phyloP scores from a whole-genome alignment of 2,113 vertebrate genomes.

The Vicugna pacos region DNA sequence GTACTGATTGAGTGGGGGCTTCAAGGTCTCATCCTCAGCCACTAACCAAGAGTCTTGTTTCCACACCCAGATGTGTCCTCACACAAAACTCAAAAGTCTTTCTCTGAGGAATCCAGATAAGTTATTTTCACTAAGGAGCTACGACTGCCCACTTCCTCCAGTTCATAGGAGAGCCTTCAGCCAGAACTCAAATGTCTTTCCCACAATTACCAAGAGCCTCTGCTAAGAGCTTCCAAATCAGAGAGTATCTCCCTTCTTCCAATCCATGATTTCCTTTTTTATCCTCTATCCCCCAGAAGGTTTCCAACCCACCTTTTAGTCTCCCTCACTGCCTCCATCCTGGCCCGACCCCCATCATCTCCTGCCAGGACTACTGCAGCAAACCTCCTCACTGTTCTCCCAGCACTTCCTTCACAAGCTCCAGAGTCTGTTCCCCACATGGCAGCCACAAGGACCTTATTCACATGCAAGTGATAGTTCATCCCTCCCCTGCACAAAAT shows the following conservation, averaged over 20 bases:
- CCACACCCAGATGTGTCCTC: neutral
- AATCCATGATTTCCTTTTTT: neutral
- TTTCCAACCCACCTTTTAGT: neutral
- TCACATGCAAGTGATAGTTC: neutral
- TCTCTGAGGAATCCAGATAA: neutral
- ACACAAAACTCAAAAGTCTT: neutral
- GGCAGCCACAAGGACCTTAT: neutral
- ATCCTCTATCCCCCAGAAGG: neutral
- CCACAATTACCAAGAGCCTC: neutral
- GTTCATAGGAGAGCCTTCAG: neutral
- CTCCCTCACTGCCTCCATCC: neutral
- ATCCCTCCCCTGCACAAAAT: neutral
- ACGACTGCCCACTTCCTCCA: neutral
- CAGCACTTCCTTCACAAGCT: neutral
- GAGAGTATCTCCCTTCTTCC: neutral
- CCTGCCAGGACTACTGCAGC: neutral
- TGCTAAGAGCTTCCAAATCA: neutral
- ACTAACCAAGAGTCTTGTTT: neutral
- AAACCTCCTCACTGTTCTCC: neutral
- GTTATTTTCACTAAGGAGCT: neutral
- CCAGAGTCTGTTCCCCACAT: neutral
- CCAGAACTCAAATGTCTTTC: neutral
- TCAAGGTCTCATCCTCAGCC: neutral
- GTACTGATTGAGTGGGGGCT: neutral
- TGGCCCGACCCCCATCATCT: neutral